A percentile compares a stretch with the other conserved stretches of the same genome.
These are phyloP conservation scores for Choreutis nemorana DNA, from an alignment of 2,888 invertebrate species.

Conservation along the genomic window DNA sequence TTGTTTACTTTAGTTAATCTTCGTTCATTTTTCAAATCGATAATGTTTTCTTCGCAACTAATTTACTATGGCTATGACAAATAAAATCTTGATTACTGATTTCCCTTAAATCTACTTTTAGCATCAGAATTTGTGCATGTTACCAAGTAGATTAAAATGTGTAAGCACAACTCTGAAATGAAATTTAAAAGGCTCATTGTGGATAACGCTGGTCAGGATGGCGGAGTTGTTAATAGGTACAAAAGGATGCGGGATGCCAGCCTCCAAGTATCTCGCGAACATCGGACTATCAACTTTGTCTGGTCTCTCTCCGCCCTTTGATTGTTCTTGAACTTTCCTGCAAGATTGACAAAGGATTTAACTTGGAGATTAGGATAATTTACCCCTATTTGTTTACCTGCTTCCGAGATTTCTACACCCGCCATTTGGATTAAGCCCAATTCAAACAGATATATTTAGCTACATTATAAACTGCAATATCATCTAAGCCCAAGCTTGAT, in stretches of 20 bases:
- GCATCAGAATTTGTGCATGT: background rate
- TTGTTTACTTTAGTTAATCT: too few relatives aligned
- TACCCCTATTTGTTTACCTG: slow-evolving; percentile 1
- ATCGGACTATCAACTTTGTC: slow-evolving; percentile 34
- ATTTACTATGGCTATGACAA: too few relatives aligned
- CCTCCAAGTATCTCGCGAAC: slow-evolving; percentile 58
- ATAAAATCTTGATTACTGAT: too few relatives aligned
- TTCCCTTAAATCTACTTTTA: too few relatives aligned
- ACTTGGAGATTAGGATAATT: slow-evolving; percentile 1
- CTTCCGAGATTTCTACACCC: too few relatives aligned
- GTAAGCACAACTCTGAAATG: background rate
- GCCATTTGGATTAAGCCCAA: too few relatives aligned
- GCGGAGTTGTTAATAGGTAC: background rate
- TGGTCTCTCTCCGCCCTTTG: slow-evolving; percentile 37
- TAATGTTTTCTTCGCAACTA: too few relatives aligned
- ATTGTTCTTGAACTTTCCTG: slow-evolving; percentile 18
- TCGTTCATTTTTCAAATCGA: too few relatives aligned
- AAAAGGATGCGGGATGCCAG: slow-evolving; percentile 43
- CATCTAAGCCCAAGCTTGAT: too few relatives aligned
- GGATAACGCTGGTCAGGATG: background rate
- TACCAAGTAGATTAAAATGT: background rate
- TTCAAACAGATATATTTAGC: too few relatives aligned
- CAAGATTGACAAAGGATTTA: slow-evolving; percentile 31
- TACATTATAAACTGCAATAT: too few relatives aligned
- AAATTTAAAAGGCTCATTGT: too few relatives aligned